Conservation (phyloP, 2,113 vertebrate genomes). For the Gila orcuttii region DNA sequence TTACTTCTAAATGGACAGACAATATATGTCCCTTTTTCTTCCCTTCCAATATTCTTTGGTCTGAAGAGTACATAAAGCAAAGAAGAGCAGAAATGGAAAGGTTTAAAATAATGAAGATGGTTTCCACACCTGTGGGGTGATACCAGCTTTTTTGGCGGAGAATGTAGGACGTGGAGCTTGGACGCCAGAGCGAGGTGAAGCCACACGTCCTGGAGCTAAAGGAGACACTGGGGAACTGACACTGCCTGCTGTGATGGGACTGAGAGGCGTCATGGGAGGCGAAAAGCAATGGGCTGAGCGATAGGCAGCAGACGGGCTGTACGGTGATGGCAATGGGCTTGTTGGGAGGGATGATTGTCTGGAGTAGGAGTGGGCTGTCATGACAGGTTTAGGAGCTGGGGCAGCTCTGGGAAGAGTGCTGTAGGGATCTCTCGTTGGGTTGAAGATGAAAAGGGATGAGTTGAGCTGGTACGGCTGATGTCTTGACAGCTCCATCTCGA, state of each 20-base stretch:
- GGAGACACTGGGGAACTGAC: constrained; percentile 73
- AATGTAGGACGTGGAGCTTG: constrained; percentile 92
- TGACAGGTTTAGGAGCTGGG: constrained; percentile 75
- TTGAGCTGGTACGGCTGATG: constrained; percentile 88
- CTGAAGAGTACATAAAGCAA: constrained; percentile 56
- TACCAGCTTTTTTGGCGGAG: constrained; percentile 89
- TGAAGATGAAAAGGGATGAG: constrained; percentile 89
- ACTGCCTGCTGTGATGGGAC: constrained; percentile 52
- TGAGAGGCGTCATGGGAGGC: constrained; percentile 68
- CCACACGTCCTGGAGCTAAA: constrained; percentile 74
- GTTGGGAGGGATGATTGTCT: constrained; percentile 79
- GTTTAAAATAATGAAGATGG: constrained; percentile 86
- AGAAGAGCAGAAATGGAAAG: constrained; percentile 31
- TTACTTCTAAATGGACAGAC: constrained; percentile 25
- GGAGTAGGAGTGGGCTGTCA: constrained; percentile 60
- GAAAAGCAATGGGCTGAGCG: constrained; percentile 64
- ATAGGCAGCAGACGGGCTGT: constrained; percentile 68
- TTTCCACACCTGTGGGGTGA: constrained; percentile 97
- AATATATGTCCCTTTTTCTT: constrained; percentile 20
- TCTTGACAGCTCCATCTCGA: constrained; percentile 86
- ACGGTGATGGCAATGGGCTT: constrained; percentile 72
- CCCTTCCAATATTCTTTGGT: constrained; percentile 37
- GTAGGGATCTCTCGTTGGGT: constrained; percentile 83
- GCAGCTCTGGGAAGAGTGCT: constrained; percentile 76
- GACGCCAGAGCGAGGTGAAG: constrained; percentile 76